Base-by-base conservation (phyloP, 2,797 vertebrate species). In the Podarcis siculus region DNA sequence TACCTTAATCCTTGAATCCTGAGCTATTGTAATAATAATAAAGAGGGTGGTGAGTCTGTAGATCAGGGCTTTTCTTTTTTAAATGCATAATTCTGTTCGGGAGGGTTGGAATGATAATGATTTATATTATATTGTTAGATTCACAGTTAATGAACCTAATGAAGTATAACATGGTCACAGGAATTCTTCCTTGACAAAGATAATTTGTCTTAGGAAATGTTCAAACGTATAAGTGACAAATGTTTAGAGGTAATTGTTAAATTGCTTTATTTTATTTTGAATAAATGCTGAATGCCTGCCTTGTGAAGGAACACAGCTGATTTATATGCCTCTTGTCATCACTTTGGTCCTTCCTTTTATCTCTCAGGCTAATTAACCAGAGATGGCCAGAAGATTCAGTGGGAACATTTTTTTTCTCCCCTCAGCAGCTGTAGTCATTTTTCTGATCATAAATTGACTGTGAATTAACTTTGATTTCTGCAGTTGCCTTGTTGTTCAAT, bases 61-160 rank as follows among this genome's bases (percentile, higher is more conserved):
- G 9, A 83, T 73, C 88, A 91, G 27, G 86, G 5, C 8, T 49
- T 55, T 45, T 79, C 80, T 77, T 79, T 92, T 82, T 92, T 92
- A 90, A 92, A 80, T 81, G 67, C 78, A 94, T 93, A 92, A 95
- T 92, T 95, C 75, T 89, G 0, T 92, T 92, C 80, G 87, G 92
- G 78, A 91, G 94, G 92, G 90, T 76, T 85, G 61, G 35, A 3
- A 90, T 89, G 86, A 87, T 82, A 91, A 92, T 94, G 0, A 95
- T 96, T 96, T 94, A 91, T 91, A 91, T 84, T 88, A 85, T 86
- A 69, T 73, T 87, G 81, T 69, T 91, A 85, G 25, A 75, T 4
- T 93, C 79, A 92, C 23, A 92, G 37, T 93, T 95, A 96, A 95
- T 94, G 89, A 92, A 90, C 32, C 76, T 92, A 91, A 94, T 95